Evolutionary conservation across 2,797 vertebrate genomes (phyloP), one percentile per base, ranked within the genome.

Genomic region (Spinus olivaceus): DNA sequence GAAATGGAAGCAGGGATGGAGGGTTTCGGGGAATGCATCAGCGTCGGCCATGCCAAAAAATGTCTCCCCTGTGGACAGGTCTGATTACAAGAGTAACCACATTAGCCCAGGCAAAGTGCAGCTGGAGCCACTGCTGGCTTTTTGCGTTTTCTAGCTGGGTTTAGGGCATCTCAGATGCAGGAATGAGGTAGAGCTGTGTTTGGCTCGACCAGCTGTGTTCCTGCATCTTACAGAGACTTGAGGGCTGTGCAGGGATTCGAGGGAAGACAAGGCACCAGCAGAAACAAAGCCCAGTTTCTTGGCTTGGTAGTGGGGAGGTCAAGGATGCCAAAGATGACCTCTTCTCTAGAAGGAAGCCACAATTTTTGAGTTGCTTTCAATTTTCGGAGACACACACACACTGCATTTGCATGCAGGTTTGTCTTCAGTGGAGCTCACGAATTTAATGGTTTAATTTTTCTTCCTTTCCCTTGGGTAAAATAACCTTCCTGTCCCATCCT

Each of bases 1-100:
- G 94, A 96, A 96, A 96, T 96, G 94, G 92, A 97, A 97, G 94
- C 78, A 90, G 94, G 88, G 93, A 92, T 95, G 90, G 87, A 97
- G 89, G 93, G 85, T 96, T 97, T 96, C 42, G 12, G 96, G 93
- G 95, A 96, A 96, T 81, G 92, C 90, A 92, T 85, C 49, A 39
- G 57, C 35, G 27, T 46, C 1, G 0, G 22, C 60, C 5, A 16
- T 92, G 92, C 94, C 95, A 97, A 89, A 89, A 86, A 81, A 13
- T 0, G 14, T 65, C 95, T 96, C 86, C 94, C 94, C 90, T 95
- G 93, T 88, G 95, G 92, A 94, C 94, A 94, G 90, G 94, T 91
- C 94, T 92, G 86, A 91, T 95, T 93, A 95, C 73, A 63, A 27
- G 49, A 86, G 82, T 88, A 96, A 95, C 94, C 79, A 0, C 91